Evolutionary conservation across 2,888 invertebrate genomes (phyloP), one percentile per base, ranked within the genome.

Genomic region (Mimachlamys varia): DNA sequence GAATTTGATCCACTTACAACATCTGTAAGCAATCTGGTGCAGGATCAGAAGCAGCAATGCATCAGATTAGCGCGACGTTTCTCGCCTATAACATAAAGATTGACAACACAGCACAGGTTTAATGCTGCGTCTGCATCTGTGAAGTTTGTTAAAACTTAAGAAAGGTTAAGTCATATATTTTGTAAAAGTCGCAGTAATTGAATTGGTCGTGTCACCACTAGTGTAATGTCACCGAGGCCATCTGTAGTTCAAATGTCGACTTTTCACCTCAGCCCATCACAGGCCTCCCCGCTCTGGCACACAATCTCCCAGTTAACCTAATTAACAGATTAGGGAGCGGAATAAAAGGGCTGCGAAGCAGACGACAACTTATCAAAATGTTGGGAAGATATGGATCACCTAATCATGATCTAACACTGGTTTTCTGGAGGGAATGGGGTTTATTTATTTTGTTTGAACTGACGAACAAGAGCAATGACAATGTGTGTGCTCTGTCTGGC

Each of bases 191-290:
- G 12, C 12, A 0, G 33, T 76, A 76, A 76, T 76, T 76, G 76
- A 76, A 76, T 76, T 76, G 76, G 10, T 33, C 0, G 12, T 76
- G 76, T 76, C 76, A 76, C 76, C 76, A 12, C 76, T 76, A 76
- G 12, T 22, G 27, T 33, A 27, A 76, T 76, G 76, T 76, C 76
- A 76, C 76, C 33, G 76, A 33, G 76, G 76, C 76, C 76, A 76
- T 76, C 76, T 76, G 76, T 76, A 76, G 76, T 76, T 76, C 76
- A 76, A 76, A 76, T 76, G 76, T 76, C 76, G 76, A 76, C 76
- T 76, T 76, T 76, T 76, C 76, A 76, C 76, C 76, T 76, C 76
- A 76, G 76, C 76, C 76, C 76, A 76, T 76, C 76, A 76, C 4
- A 76, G 76, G 33, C 76, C 76, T 76, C 76, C 76, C 76, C 76